These are phyloP conservation scores for Tetraodon nigroviridis DNA, from an alignment of 2,113 vertebrate genomes.

Conservation along the genomic window DNA sequence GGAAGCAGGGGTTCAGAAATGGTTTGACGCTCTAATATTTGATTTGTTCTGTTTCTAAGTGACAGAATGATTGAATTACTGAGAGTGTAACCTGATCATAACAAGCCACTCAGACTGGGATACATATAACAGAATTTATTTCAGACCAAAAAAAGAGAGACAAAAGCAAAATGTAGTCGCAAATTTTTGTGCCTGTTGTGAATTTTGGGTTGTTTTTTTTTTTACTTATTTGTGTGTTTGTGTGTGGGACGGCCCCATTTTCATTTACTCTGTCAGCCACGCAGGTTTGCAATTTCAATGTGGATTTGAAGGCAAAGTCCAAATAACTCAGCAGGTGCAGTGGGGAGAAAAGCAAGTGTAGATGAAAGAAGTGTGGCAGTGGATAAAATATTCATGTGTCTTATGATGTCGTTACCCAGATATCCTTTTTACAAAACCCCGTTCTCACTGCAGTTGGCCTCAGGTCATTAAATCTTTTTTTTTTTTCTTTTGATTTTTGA, in stretches of 20 bases:
- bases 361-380: neutral
- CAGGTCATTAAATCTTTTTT: constrained; percentile 24
- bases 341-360: neutral
- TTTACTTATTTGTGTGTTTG: neutral
- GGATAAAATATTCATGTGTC: constrained; percentile 14
- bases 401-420: constrained; percentile 11
- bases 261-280: neutral
- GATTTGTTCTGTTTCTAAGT: neutral
- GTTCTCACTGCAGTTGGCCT: constrained; percentile 12
- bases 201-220: neutral
- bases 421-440: constrained; percentile 24
- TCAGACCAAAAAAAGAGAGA: neutral
- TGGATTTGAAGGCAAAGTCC: constrained; percentile 5
- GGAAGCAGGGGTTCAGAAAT: neutral
- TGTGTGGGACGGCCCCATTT: neutral
- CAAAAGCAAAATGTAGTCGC: neutral
- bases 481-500: neutral
- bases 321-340: constrained; percentile 1
- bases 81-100: neutral
- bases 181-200: neutral
- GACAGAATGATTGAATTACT: neutral
- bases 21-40: constrained; percentile 1
- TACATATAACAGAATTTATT: constrained; percentile 1
- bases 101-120: neutral
- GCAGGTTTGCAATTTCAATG: constrained; percentile 8